These are phyloP conservation scores for Flabesymbios commensalis DNA, from an alignment of 2,888 invertebrate species.

Conservation along the genomic window DNA sequence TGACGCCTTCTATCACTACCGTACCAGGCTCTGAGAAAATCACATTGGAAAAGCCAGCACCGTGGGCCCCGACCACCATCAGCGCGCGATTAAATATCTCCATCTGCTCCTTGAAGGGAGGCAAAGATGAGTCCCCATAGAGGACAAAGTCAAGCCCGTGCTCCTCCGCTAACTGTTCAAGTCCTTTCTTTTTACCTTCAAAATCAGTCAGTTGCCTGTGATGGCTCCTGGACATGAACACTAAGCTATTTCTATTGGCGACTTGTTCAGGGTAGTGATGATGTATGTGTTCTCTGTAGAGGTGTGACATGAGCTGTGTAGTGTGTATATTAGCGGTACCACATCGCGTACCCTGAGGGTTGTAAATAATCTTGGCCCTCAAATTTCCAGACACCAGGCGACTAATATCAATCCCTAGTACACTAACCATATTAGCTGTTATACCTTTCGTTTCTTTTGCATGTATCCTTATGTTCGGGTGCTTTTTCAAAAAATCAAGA, in stretches of 20 bases:
- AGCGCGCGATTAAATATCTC: slow-evolving; percentile 12
- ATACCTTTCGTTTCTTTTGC: not conserved
- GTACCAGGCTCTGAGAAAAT: slow-evolving; percentile 28
- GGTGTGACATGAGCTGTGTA: not conserved
- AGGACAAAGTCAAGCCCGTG: not conserved
- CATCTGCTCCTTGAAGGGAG: not conserved
- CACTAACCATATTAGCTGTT: not conserved
- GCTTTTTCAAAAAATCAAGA: not conserved
- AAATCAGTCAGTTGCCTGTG: not conserved
- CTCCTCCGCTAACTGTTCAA: not conserved
- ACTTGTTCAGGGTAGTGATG: not conserved
- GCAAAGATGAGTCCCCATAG: not conserved
- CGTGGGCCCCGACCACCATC: slow-evolving; percentile 36
- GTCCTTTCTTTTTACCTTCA: not conserved
- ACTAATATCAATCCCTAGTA: not conserved
- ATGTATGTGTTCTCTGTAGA: not conserved
- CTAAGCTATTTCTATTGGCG: not conserved
- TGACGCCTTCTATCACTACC: slow-evolving; percentile 33
- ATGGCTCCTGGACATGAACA: not conserved
- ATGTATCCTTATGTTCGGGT: not conserved
- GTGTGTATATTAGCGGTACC: not conserved
- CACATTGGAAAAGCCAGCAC: slow-evolving; percentile 35
- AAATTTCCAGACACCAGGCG: not conserved
- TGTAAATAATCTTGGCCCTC: not conserved
- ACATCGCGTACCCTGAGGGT: not conserved